Percentiles rank a stretch among this genome's conserved stretches.
phyloP scores from a whole-genome alignment of 2,797 vertebrate species.

The Pseudocheirus occidentalis region DNA sequence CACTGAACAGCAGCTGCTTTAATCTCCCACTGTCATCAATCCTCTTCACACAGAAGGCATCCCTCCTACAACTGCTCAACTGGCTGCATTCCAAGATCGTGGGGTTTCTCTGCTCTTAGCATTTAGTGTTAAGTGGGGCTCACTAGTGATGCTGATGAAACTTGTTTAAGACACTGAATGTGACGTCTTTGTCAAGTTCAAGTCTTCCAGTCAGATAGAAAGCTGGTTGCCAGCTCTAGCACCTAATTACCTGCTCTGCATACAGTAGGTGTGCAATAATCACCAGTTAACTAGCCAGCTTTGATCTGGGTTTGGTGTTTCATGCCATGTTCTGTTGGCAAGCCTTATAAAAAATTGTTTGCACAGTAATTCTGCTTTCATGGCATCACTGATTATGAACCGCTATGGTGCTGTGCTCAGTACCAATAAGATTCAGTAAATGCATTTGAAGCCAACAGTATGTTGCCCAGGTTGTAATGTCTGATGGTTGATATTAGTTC shows the following conservation, averaged over 20 bases:
- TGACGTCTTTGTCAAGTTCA: background rate
- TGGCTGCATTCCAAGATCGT: background rate
- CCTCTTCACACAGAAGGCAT: conserved; percentile 3
- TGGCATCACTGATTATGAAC: background rate
- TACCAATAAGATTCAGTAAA: background rate
- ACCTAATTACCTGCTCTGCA: background rate
- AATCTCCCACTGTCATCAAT: background rate
- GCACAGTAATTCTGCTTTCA: background rate
- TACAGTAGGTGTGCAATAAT: background rate
- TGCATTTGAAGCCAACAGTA: background rate
- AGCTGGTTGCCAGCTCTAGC: background rate
- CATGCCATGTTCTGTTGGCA: background rate
- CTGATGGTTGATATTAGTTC: background rate
- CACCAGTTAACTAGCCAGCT: background rate
- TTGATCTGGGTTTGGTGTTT: background rate
- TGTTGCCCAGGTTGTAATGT: background rate
- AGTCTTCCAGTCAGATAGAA: background rate
- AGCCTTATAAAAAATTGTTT: background rate
- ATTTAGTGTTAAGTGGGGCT: conserved; percentile 1
- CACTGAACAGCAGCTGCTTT: background rate
- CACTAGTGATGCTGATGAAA: conserved; percentile 1
- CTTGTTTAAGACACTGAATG: background rate
- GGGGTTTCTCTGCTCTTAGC: background rate
- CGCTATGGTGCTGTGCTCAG: background rate
- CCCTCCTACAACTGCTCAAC: background rate